Evolutionary conservation across 2,797 vertebrate species (phyloP).

Genomic region (Arnoldichthys spilopterus): DNA sequence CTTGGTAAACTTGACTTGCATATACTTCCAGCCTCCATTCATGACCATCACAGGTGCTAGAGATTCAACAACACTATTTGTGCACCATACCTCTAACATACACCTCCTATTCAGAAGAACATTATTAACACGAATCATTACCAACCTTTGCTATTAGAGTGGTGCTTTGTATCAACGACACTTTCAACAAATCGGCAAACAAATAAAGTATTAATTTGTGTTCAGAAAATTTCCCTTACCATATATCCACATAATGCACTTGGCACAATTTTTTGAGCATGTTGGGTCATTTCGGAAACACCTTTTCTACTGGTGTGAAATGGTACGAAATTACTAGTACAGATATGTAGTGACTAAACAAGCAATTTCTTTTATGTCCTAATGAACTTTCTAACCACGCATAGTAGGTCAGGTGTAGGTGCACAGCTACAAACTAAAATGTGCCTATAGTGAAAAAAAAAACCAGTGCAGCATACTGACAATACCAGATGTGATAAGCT

Average conservation of each 20-base stretch:
- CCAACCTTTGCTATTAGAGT: background rate
- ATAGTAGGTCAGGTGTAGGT: background rate
- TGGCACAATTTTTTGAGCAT: background rate
- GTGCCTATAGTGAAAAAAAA: background rate
- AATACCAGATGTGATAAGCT: background rate
- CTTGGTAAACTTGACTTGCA: too few relatives aligned
- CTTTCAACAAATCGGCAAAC: too few relatives aligned
- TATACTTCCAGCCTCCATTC: too few relatives aligned
- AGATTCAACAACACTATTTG: background rate
- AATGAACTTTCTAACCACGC: background rate
- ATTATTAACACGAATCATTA: background rate
- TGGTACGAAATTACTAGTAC: constrained; percentile 2
- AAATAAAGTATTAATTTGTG: background rate
- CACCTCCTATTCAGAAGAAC: background rate
- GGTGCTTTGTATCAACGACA: background rate
- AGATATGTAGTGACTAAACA: background rate
- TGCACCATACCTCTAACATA: background rate
- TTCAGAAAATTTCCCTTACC: background rate
- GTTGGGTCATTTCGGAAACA: background rate
- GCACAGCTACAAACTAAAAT: background rate
- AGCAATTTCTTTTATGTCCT: too few relatives aligned
- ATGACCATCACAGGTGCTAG: background rate
- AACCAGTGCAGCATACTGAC: background rate
- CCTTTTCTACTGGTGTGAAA: background rate
- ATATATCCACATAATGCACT: background rate